Base-by-base conservation (phyloP, 2,113 vertebrate species). In the Hemibagrus wyckioides region DNA sequence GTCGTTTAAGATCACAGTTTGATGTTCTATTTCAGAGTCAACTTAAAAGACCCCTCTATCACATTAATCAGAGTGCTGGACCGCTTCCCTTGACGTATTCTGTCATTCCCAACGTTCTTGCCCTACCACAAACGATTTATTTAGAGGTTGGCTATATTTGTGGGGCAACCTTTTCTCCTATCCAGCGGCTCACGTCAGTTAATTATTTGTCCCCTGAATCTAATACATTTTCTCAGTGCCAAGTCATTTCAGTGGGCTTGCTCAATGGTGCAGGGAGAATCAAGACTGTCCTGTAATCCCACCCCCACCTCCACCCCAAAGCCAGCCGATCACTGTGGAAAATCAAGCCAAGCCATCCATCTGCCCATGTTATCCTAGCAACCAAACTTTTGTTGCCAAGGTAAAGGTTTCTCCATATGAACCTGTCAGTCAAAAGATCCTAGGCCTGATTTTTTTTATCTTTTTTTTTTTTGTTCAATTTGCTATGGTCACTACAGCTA, bases 361-460 rank as follows among this genome's bases (percentile, higher is more conserved):
- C 94, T 96, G 96, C 94, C 91, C 25, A 21, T 98, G 96, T 97
- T 97, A 95, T 96, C 95, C 92, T 92, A 96, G 95, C 96, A 96
- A 97, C 96, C 92, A 92, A 92, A 95, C 94, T 95, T 90, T 76
- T 91, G 94, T 97, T 97, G 94, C 95, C 94, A 96, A 89, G 88
- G 92, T 85, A 85, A 94, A 95, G 93, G 92, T 95, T 85, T 83
- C 94, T 94, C 94, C 95, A 96, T 94, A 95, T 95, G 95, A 97
- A 97, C 95, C 93, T 96, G 93, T 97, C 96, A 96, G 79, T 97
- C 96, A 97, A 90, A 85, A 10, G 87, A 50, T 76, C 85, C 76
- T 85, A 23, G 48, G 81, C 90, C 87, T 90, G 86, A 87, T 77
- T 41, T 90, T 87, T 86, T 81, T 41, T 14, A 41, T 39, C 21